Evolutionary conservation across 2,888 invertebrate genomes (phyloP).

Genomic region (Odontothrips loti): DNA sequence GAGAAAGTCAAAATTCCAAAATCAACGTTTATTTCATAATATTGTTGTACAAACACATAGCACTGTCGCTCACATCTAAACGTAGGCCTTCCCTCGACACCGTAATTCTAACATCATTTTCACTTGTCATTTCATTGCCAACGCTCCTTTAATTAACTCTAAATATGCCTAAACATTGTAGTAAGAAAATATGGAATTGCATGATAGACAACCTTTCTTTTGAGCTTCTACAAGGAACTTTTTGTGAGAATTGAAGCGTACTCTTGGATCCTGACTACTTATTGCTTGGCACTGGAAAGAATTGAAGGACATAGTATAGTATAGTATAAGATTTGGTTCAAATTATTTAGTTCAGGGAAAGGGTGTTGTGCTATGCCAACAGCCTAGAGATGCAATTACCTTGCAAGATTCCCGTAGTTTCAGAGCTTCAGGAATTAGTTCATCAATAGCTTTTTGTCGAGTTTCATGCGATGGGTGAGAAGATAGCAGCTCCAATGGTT

Average conservation of each 20-base stretch:
- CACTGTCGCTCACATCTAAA: too few species aligned
- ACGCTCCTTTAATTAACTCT: too few species aligned
- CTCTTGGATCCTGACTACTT: neutral
- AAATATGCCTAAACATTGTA: conserved; percentile 13
- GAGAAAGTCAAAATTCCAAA: too few species aligned
- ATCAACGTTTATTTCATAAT: too few species aligned
- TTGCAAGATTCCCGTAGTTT: conserved; percentile 16
- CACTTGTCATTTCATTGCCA: too few species aligned
- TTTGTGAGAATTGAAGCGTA: neutral
- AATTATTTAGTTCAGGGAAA: neutral
- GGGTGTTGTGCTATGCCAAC: neutral
- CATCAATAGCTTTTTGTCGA: conserved; percentile 43
- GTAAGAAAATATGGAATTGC: neutral
- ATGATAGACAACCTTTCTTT: neutral
- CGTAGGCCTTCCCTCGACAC: too few species aligned
- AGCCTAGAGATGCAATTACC: neutral
- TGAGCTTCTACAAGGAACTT: neutral
- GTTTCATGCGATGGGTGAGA: conserved; percentile 54
- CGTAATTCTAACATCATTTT: too few species aligned
- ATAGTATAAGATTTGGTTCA: neutral
- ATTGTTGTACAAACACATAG: too few species aligned
- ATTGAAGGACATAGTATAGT: neutral
- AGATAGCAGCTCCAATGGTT: conserved; percentile 49
- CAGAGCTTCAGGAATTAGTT: conserved; percentile 28
- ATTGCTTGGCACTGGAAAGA: neutral